phyloP scores from a whole-genome alignment of 2,888 invertebrate genomes.

The Bugulina stolonifera region DNA sequence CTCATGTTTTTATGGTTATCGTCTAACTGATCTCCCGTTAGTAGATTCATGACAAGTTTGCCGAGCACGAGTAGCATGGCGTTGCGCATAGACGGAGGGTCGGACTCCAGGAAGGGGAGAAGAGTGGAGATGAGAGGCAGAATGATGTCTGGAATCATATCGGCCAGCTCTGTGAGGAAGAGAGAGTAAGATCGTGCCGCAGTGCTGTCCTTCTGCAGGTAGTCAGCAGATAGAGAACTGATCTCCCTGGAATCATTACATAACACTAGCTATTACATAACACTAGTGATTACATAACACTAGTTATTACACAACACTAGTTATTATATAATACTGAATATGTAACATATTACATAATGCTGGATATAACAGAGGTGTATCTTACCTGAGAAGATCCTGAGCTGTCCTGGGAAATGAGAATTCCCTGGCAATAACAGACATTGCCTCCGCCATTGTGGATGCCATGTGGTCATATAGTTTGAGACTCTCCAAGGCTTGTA shows the following conservation, averaged over 20 bases:
- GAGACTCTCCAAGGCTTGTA: constrained; percentile 61
- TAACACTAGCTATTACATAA: background rate
- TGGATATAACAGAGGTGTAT: background rate
- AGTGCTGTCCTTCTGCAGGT: constrained; percentile 56
- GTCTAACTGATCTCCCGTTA: constrained; percentile 68
- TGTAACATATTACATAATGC: background rate
- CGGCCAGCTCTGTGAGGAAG: constrained; percentile 64
- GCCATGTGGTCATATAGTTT: constrained; percentile 71
- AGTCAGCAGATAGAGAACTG: constrained; percentile 63
- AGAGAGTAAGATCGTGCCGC: constrained; percentile 54
- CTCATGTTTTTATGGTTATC: constrained; percentile 65
- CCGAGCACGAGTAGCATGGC: constrained; percentile 77
- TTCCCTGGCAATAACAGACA: constrained; percentile 64
- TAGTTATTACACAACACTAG: too few species aligned
- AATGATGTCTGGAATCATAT: constrained; percentile 61
- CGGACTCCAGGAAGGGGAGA: constrained; percentile 60
- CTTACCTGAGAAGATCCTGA: constrained; percentile 62
- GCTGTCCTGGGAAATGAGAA: constrained; percentile 67
- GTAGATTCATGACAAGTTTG: constrained; percentile 65
- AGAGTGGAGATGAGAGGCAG: constrained; percentile 61
- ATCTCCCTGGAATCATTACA: constrained; percentile 54
- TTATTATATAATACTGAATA: background rate
- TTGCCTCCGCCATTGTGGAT: constrained; percentile 64
- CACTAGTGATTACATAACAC: background rate
- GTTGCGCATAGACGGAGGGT: constrained; percentile 64